A percentile compares a stretch with the other conserved stretches of the same genome.
Evolutionary conservation across 2,888 invertebrate genomes (phyloP).

Genomic region (Iselma pallidipennis): DNA sequence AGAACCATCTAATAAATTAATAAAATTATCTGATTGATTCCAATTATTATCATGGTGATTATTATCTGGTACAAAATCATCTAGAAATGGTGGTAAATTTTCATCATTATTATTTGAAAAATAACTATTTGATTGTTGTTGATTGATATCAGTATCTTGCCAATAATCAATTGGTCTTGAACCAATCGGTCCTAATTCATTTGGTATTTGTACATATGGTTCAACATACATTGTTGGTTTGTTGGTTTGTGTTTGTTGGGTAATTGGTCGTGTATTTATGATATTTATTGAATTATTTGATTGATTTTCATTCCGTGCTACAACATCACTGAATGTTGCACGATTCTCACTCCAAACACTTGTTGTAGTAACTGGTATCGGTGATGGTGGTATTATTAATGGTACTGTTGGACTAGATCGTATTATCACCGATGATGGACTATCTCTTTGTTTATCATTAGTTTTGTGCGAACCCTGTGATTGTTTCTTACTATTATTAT

Average conservation of each 20-base stretch:
- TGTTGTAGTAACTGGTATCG: slow-evolving; percentile 40
- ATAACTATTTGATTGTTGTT: slow-evolving; percentile 22
- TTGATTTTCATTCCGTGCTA: slow-evolving; percentile 58
- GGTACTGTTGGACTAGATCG: background rate
- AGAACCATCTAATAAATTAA: slow-evolving; percentile 28
- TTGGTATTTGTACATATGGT: slow-evolving; percentile 47
- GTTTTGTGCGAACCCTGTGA: slow-evolving; percentile 18
- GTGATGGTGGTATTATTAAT: slow-evolving; percentile 6
- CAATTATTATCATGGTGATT: slow-evolving; percentile 23
- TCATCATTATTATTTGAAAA: slow-evolving; percentile 6
- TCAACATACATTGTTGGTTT: slow-evolving; percentile 54
- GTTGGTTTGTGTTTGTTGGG: slow-evolving; percentile 21
- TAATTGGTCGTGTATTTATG: slow-evolving; percentile 26
- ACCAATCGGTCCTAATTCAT: slow-evolving; percentile 57
- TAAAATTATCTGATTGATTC: slow-evolving; percentile 31
- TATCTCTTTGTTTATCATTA: slow-evolving; percentile 17
- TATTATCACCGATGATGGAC: slow-evolving; percentile 14
- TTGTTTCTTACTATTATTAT: slow-evolving; percentile 14
- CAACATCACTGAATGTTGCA: slow-evolving; percentile 65
- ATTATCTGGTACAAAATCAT: slow-evolving; percentile 23
- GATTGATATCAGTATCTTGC: slow-evolving; percentile 29
- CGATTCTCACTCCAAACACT: slow-evolving; percentile 61
- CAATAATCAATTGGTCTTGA: slow-evolving; percentile 46
- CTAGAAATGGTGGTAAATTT: slow-evolving; percentile 37
- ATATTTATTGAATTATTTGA: slow-evolving; percentile 32